Percentiles rank a stretch among this genome's conserved stretches.
phyloP scores from a whole-genome alignment of 1,140 invertebrate species.

The Anthonomus grandis region DNA sequence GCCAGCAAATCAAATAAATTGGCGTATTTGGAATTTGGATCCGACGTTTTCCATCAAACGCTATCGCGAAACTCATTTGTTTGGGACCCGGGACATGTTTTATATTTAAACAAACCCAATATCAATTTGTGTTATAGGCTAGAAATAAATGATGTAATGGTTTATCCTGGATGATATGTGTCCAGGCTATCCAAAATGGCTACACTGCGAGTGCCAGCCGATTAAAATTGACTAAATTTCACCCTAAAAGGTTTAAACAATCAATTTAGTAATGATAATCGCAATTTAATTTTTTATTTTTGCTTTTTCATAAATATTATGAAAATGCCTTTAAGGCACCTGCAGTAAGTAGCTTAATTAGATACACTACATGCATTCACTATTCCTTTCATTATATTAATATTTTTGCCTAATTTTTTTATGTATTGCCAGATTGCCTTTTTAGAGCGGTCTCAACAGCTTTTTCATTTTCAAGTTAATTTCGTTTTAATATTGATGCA shows the following conservation, averaged over 20 bases:
- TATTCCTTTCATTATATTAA: no score
- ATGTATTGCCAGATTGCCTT: no score
- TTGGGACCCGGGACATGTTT: slow-evolving; percentile 13
- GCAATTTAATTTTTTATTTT: no score
- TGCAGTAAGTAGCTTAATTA: no score
- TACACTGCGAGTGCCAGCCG: not conserved
- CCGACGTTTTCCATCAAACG: slow-evolving; percentile 25
- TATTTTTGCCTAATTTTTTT: no score
- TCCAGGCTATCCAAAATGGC: not conserved
- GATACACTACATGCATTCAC: no score
- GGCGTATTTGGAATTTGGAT: slow-evolving; percentile 22
- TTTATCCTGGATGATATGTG: not conserved
- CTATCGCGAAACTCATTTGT: slow-evolving; percentile 25
- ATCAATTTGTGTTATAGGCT: slow-evolving; percentile 9
- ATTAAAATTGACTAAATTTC: not conserved
- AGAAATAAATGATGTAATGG: not conserved
- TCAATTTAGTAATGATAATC: not conserved
- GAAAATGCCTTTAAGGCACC: no score
- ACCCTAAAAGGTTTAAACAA: not conserved
- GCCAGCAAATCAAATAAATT: slow-evolving; percentile 26
- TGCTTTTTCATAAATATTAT: no score
- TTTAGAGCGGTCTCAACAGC: no score
- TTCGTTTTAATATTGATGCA: no score
- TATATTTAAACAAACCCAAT: slow-evolving; percentile 23
- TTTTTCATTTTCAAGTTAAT: no score